Base-by-base conservation (phyloP, 2,113 vertebrate species). In the Xiphophorus maculatus region DNA sequence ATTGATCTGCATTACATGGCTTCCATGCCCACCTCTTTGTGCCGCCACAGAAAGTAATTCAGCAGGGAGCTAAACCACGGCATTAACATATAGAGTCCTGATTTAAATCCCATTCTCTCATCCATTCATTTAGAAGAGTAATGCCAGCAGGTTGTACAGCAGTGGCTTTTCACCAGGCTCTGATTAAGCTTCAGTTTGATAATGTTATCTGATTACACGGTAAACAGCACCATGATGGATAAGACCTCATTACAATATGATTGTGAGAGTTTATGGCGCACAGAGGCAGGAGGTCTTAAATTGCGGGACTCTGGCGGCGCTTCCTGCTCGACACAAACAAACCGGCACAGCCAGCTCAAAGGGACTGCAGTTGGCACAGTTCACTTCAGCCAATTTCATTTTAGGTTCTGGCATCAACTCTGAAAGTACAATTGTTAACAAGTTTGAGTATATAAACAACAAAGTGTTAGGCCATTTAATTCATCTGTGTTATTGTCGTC, bases 201-300 rank as follows among this genome's bases (percentile, higher is more conserved):
- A 86, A 88, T 93, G 91, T 92, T 86, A 91, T 94, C 91, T 82
- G 89, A 94, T 89, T 91, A 93, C 66, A 81, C 71, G 78, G 92
- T 93, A 95, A 95, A 95, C 93, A 93, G 83, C 82, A 73, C 77
- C 82, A 84, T 94, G 93, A 94, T 89, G 87, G 92, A 95, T 94
- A 92, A 71, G 88, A 91, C 92, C 93, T 93, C 92, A 93, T 94
- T 93, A 93, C 87, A 91, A 91, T 83, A 77, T 87, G 88, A 92
- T 92, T 92, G 91, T 90, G 91, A 94, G 91, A 87, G 90, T 94
- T 95, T 94, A 93, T 58, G 51, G 25, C 25, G 25, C n/a, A n/a
- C 51, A 11, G 51, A 58, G 87, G 88, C 89, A 94, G 92, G 88
- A 77, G 91, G 90, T 91, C 83, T 87, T 78, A 87, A 92, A 92